These are phyloP conservation scores for Centropus bengalensis DNA, from an alignment of 2,113 vertebrate genomes.

Conservation along the genomic window DNA sequence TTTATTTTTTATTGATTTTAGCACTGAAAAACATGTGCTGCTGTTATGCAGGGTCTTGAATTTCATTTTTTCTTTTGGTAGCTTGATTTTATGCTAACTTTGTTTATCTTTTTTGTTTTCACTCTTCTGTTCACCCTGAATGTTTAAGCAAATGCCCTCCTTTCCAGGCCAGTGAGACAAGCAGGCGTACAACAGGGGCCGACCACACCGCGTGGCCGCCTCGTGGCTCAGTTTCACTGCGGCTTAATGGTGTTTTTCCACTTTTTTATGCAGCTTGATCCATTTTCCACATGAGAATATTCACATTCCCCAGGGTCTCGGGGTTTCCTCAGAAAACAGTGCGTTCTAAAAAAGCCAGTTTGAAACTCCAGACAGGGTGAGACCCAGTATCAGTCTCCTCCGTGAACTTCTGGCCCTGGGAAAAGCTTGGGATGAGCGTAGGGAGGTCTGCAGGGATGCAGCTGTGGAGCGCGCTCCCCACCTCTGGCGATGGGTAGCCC, in stretches of 20 bases:
- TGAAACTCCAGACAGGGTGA: background rate
- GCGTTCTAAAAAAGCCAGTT: background rate
- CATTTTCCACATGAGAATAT: background rate
- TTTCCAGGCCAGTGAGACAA: background rate
- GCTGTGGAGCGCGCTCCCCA: too few species aligned
- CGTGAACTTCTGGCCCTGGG: background rate
- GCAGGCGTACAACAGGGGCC: background rate
- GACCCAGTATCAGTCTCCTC: background rate
- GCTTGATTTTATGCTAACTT: background rate
- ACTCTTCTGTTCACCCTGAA: background rate
- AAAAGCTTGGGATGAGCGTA: background rate
- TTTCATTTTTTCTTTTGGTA: background rate
- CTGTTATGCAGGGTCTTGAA: background rate
- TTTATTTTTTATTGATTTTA: background rate
- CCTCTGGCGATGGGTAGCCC: accelerated
- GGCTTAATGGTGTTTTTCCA: background rate
- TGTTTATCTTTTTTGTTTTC: background rate
- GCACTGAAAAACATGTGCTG: background rate
- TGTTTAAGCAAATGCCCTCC: background rate
- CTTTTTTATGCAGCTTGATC: background rate
- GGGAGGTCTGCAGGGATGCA: background rate
- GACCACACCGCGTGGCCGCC: background rate
- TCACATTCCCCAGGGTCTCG: background rate
- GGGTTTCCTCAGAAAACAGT: background rate
- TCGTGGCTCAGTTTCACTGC: background rate